phyloP scores from a whole-genome alignment of 2,888 invertebrate genomes.

The Agonum fuliginosum region DNA sequence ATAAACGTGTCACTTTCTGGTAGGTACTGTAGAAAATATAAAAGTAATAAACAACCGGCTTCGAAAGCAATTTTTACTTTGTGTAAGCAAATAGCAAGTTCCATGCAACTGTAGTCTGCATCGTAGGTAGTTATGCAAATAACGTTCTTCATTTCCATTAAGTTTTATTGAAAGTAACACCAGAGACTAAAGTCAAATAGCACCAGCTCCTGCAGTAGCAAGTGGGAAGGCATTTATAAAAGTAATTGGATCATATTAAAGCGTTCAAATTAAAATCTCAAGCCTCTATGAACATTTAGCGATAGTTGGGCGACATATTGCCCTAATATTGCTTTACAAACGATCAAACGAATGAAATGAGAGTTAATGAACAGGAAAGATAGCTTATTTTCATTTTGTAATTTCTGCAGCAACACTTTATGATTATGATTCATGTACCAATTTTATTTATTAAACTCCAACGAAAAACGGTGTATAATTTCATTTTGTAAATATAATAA shows the following conservation, averaged over 20 bases:
- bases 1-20: too few relatives aligned
- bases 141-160: slow-evolving; percentile 38
- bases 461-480: too few relatives aligned
- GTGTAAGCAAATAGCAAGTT: slow-evolving; percentile 31
- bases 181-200: slow-evolving; percentile 9
- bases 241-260: slow-evolving; percentile 38
- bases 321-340: neutral
- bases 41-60: slow-evolving; percentile 15
- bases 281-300: slow-evolving; percentile 3
- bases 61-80: slow-evolving; percentile 27
- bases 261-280: slow-evolving; percentile 33
- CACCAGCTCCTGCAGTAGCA: too few relatives aligned
- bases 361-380: slow-evolving; percentile 3
- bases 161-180: slow-evolving; percentile 46
- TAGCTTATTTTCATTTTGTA: slow-evolving; percentile 17
- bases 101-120: slow-evolving; percentile 27
- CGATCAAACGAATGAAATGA: neutral
- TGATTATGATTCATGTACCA: too few relatives aligned
- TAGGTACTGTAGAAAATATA: neutral
- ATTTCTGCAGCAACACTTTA: neutral
- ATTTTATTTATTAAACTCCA: too few relatives aligned
- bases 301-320: slow-evolving; percentile 13
- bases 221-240: slow-evolving; percentile 33
- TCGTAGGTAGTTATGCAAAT: slow-evolving; percentile 43
- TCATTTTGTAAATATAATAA: too few relatives aligned